Evolutionary conservation across 1,140 invertebrate species (phyloP).

Genomic region (Pinna nobilis): DNA sequence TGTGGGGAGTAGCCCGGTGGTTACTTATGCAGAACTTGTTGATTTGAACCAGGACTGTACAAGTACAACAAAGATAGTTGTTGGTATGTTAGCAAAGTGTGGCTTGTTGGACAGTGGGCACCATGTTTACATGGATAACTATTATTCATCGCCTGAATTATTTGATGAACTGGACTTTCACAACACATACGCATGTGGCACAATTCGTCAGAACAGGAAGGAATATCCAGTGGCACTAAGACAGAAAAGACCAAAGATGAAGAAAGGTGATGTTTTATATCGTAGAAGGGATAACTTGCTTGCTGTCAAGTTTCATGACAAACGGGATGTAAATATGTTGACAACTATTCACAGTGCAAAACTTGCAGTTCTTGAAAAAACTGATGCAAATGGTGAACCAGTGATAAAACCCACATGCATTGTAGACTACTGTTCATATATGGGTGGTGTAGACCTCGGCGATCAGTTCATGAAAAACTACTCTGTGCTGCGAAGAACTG

Average conservation of each 20-base stretch:
- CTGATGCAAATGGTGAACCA: background rate
- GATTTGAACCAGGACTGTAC: no score
- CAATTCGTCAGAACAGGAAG: constrained; percentile 30
- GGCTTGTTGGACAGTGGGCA: no score
- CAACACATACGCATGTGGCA: constrained; percentile 41
- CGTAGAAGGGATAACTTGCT: constrained; percentile 10
- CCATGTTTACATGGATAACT: no score
- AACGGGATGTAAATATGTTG: constrained; percentile 39
- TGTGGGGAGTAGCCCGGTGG: no score
- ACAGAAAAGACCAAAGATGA: constrained; percentile 1
- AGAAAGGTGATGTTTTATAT: constrained; percentile 7
- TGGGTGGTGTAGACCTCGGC: constrained; percentile 34
- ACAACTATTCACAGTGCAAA: constrained; percentile 30
- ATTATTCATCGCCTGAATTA: no score
- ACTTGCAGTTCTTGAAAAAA: constrained; percentile 11
- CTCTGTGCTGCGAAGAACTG: background rate
- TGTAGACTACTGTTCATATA: no score
- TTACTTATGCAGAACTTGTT: no score
- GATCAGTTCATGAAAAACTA: constrained; percentile 18
- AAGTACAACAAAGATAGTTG: no score
- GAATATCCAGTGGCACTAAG: constrained; percentile 15
- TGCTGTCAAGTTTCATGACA: constrained; percentile 29
- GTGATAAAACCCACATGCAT: constrained; percentile 21
- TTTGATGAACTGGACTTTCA: constrained; percentile 1
- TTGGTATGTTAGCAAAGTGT: no score